Base-by-base conservation (phyloP, 1,140 invertebrate species). In the Drosophila miranda region DNA sequence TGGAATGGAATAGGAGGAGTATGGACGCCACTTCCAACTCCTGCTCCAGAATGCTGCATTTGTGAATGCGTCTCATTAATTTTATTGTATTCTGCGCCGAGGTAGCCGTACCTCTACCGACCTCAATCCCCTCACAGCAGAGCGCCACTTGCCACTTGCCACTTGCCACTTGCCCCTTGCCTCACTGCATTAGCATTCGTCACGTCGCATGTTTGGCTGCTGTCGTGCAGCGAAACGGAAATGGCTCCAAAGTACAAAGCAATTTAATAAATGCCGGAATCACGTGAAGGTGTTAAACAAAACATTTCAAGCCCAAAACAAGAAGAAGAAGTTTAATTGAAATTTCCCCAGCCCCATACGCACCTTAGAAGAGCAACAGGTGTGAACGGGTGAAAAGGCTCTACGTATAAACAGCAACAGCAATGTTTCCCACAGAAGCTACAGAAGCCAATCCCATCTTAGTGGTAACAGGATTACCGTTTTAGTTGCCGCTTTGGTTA, bases 251-350 rank as follows among this genome's bases (percentile, higher is more conserved):
- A 86, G 74, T 81, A 87, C 81, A 78, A 84, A 77, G 82, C 81
- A 81, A 87, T 87, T 86, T 86, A 86, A 86, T 86, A 86, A 86
- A 86, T 86, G 82, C 81, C 81, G 81, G 81, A 86, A 87, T 86
- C 81, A 87, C 82, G 81, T 87, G 82, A 86, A 86, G 81, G 81
- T 86, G 81, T 86, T 87, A 87, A 86, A 71, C 81, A 86, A 86
- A 86, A 87, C 81, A 86, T 81, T 38, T 78, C 76, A 44, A 51
- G 38, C 58, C 69, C 57, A n/a, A 71, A 70, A 56, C 4, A 26
- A 26, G 14, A 19, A 14, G 44, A 50, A 16, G 23, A 60, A 45
- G n/a, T 21, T 23, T 42, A 82, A 82, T 78, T 78, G 62, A 80
- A 80, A 80, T 5, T 38, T 13, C 34, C 11, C 11, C 11, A 5